Evolutionary conservation across 2,888 invertebrate genomes (phyloP).

Genomic region (Phaonia tiefii): DNA sequence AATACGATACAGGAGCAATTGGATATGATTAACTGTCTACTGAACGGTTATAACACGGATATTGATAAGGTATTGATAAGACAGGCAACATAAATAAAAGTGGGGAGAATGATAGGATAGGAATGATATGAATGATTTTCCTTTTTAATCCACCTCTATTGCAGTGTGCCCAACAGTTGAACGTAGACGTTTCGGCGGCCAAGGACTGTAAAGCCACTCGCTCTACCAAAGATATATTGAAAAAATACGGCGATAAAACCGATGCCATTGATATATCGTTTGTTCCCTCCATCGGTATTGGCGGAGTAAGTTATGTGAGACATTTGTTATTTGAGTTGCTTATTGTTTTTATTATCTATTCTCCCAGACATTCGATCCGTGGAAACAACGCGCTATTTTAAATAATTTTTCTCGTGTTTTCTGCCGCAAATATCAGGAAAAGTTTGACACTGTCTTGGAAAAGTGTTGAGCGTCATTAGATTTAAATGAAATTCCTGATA

Average conservation of each 20-base stretch:
- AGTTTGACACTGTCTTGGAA: constrained; percentile 70
- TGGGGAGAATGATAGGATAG: too few relatives aligned
- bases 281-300: constrained; percentile 77
- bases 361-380: constrained; percentile 72
- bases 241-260: constrained; percentile 75
- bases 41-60: constrained; percentile 69
- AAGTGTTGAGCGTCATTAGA: constrained; percentile 72
- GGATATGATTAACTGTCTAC: constrained; percentile 76
- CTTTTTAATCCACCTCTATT: neutral
- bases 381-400: constrained; percentile 73
- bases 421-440: constrained; percentile 72
- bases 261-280: constrained; percentile 74
- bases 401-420: constrained; percentile 72
- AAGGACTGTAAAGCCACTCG: constrained; percentile 72
- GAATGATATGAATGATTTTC: too few relatives aligned
- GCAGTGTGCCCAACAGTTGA: constrained; percentile 71
- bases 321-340: neutral
- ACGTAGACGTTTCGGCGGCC: constrained; percentile 72
- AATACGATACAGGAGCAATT: constrained; percentile 71
- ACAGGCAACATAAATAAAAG: neutral
- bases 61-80: constrained; percentile 68
- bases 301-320: constrained; percentile 73
- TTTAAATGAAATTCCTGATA: too few relatives aligned
- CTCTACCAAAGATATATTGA: constrained; percentile 73
- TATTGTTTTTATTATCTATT: neutral